phyloP scores from a whole-genome alignment of 2,797 vertebrate genomes.

The Periparus ater region DNA sequence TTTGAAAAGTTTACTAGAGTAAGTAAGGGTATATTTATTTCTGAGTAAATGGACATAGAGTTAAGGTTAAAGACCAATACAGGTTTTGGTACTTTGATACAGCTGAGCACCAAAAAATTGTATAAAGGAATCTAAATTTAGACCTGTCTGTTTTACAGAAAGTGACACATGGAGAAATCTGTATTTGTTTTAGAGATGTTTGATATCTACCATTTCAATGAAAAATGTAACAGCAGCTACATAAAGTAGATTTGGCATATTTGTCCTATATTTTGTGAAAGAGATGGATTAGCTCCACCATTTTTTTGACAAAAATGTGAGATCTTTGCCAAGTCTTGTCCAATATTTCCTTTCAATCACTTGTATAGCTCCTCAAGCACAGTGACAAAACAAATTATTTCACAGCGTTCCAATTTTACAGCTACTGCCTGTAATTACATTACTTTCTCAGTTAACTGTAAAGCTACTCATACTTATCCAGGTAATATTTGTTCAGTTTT shows the following conservation, averaged over 20 bases:
- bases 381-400: background rate
- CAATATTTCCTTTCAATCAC: background rate
- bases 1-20: background rate
- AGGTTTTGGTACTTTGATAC: background rate
- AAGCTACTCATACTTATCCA: background rate
- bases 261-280: background rate
- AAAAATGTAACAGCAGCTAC: background rate
- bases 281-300: background rate
- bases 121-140: background rate
- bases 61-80: background rate
- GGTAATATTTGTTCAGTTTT: background rate
- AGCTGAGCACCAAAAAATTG: background rate
- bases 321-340: background rate
- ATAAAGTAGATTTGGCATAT: background rate
- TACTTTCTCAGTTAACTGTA: background rate
- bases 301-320: background rate
- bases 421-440: background rate
- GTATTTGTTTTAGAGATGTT: background rate
- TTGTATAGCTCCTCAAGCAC: background rate
- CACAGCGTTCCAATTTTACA: background rate
- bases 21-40: background rate
- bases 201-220: background rate
- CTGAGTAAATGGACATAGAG: background rate
- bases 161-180: background rate
- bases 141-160: background rate